Evolutionary conservation across 2,888 invertebrate species (phyloP), one percentile per base, ranked within the genome.

Genomic region (Nebria brevicollis): DNA sequence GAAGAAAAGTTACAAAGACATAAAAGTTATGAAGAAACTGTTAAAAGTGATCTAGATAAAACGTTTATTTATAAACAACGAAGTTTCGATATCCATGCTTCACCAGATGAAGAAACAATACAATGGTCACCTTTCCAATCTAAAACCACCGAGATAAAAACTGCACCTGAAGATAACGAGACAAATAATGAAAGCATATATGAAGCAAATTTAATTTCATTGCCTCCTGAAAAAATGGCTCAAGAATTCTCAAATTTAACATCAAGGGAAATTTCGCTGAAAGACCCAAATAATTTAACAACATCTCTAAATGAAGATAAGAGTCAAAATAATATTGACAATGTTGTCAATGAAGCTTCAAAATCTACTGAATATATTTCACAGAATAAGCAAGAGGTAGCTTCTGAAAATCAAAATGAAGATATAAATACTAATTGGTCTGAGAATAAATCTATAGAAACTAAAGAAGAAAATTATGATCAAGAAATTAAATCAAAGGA

Each of bases 1-100:
- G 80, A 80, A 65, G 78, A 78, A n/a, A 72, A 66, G 15, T 70
- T 80, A 15, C 66, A 72, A 34, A 68, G 80, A 75, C 75, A 80
- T 13, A 68, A 75, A 70, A 80, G 80, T 80, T 80, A 72, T 80
- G 80, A 80, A 80, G 80, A 80, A 64, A 72, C 64, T 34, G 11
- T 75, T 7, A 64, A 64, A 11, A 80, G 54, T 34, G 7, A 75
- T 64, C n/a, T 20, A 25, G 72, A 65, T 41, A 80, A 65, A 64
- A 41, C 75, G 0, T 11, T 43, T 8, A 54, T 79, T 1, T 72
- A 54, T 15, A 80, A 80, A 72, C 80, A 80, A 75, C 25, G 54
- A 72, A 80, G 80, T 80, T 75, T 80, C 34, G 80, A 80, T 20
- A 75, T 65, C 4, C 25, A 54, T 25, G 41, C 26, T 13, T 70